Percentiles rank a stretch among this genome's conserved stretches.
These are phyloP conservation scores for Holcopasites calliopsidis DNA, from an alignment of 1,140 invertebrate species.

Conservation along the genomic window DNA sequence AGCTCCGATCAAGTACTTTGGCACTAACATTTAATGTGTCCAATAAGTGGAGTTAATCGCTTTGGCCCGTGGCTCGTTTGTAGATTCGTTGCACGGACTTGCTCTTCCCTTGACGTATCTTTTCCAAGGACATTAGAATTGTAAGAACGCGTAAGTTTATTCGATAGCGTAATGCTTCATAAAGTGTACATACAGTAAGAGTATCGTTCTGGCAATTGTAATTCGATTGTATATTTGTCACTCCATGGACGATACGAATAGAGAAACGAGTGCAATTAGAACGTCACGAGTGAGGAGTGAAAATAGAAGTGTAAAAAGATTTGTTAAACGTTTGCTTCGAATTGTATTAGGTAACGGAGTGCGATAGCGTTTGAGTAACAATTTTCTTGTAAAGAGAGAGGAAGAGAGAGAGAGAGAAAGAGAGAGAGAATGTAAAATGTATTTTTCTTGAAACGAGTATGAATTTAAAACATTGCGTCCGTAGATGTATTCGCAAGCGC, in stretches of 20 bases:
- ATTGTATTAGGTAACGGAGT: too few species aligned
- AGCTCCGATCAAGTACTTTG: too few species aligned
- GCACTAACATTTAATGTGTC: too few species aligned
- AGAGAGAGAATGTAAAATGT: not conserved
- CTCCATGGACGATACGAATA: not conserved
- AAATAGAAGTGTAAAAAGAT: not conserved
- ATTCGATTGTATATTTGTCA: constrained; percentile 3
- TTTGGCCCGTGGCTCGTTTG: too few species aligned
- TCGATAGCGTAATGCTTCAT: not conserved
- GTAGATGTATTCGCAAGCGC: not conserved
- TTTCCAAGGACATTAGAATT: constrained; percentile 6
- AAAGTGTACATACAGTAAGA: not conserved
- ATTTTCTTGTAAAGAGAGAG: too few species aligned
- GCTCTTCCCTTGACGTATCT: not conserved
- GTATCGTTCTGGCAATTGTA: not conserved
- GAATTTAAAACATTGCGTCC: not conserved
- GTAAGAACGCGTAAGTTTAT: not conserved
- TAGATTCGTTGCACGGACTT: constrained; percentile 30
- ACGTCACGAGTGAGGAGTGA: not conserved
- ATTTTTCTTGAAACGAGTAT: constrained; percentile 7
- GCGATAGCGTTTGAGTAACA: constrained; percentile 1
- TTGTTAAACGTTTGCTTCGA: not conserved
- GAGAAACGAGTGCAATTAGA: too few species aligned
- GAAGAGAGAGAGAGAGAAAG: too few species aligned
- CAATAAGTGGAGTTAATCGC: too few species aligned